Evolutionary conservation across 2,888 invertebrate species (phyloP), one percentile per base, ranked within the genome.

Genomic region (Hemistola chrysoprasaria): DNA sequence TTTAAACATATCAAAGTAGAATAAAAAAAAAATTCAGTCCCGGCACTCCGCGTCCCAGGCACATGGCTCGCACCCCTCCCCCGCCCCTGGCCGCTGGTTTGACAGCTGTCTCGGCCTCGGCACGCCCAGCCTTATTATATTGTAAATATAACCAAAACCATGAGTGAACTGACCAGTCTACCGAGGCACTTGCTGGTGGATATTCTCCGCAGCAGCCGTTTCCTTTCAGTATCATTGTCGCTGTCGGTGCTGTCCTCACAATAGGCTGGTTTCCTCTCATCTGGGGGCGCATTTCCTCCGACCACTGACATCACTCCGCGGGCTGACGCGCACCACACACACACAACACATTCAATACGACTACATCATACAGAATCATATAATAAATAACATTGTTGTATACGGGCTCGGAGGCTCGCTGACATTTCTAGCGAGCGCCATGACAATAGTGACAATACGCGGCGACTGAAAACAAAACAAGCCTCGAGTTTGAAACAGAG

Each of bases 171-270:
- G 90, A 95, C 95, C 91, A 94, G 91, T 82, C 92, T 92, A 78
- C 94, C 95, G 75, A 94, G 93, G 79, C 94, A 94, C 80, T 93
- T 93, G 84, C 95, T 95, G 47, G 95, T 95, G 47, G 95, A 95
- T 74, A 95, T 91, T 67, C 95, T 92, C 68, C 95, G 91, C 68
- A 94, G 92, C 77, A 95, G 93, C 59, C 92, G 92, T 55, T 93
- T 94, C 64, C 93, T 94, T 75, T 95, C 95, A 41, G 93, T 92
- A 77, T 95, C 95, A 78, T 93, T 94, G 76, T 96, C 96, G 83
- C 95, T 95, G 73, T 95, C 95, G 21, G 95, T 88, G 70, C 88
- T 89, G 64, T 89, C 89, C 59, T 86, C 88, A 50, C 71, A 73
- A 58, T 67, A 78, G 38, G 71, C 67, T 37, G 69, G 36, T 75